These are phyloP conservation scores for Phasianus colchicus DNA, from an alignment of 2,113 vertebrate genomes.

Conservation along the genomic window DNA sequence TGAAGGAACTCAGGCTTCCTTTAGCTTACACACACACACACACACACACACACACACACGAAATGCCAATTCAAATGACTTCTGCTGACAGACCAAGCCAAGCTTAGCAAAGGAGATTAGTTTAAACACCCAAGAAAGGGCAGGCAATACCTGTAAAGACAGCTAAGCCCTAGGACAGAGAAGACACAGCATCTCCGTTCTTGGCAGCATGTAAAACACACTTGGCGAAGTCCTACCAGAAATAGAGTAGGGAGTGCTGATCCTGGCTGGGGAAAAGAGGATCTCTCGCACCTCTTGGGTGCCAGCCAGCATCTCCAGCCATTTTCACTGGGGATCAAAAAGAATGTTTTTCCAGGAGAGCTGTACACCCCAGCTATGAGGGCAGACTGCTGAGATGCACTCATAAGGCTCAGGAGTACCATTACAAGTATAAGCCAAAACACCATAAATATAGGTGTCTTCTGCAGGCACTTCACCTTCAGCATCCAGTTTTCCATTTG, in stretches of 20 bases:
- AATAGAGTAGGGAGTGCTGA: neutral
- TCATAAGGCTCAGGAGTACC: neutral
- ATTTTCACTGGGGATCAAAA: neutral
- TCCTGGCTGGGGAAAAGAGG: neutral
- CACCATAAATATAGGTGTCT: neutral
- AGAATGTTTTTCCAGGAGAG: neutral
- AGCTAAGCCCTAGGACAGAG: neutral
- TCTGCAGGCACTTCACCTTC: neutral
- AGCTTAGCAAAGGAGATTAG: neutral
- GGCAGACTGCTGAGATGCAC: neutral
- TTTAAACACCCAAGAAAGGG: neutral
- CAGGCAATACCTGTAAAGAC: neutral
- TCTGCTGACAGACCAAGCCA: neutral
- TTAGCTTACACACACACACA: neutral
- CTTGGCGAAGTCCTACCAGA: neutral
- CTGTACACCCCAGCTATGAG: neutral
- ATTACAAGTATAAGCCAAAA: neutral
- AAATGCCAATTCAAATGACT: neutral
- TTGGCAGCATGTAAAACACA: neutral
- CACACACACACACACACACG: neutral
- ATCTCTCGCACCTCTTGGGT: neutral
- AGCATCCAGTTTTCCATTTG: neutral
- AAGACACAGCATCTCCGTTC: neutral
- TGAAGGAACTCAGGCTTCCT: neutral
- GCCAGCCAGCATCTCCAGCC: neutral